Evolutionary conservation across 1,140 invertebrate genomes (phyloP), one percentile per base, ranked within the genome.

Genomic region (Calliopsis andreniformis): DNA sequence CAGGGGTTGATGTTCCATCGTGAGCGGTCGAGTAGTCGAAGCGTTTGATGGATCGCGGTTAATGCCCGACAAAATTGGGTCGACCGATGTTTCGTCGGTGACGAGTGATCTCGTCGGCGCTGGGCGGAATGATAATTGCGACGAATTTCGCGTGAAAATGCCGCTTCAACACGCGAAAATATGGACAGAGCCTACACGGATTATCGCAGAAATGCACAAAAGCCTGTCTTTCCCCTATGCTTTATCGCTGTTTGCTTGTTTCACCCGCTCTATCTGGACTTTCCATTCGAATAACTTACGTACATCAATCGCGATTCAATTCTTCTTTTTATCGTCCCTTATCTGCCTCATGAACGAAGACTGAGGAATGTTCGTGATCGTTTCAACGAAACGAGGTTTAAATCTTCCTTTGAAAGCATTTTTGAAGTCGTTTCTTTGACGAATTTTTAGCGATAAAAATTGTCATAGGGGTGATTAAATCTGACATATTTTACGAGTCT

Each of bases 271-370:
- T 83, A 83, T 82, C 81, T 69, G 58, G 68, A 53, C 47, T 83
- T 83, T 83, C 80, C 68, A 42, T 81, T 49, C 59, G 53, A 62
- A 45, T 73, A 63, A 69, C 68, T 82, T 68, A 73, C 42, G 45
- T 62, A 47, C 10, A 35, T 25, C 64, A 45, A 80, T 81, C 58
- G 58, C 45, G 45, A 43, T 47, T 67, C 62, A 42, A 71, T 78
- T 51, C 47, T 62, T 28, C 16, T 6, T 4, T 12, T 51, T 53
- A 61, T 69, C 69, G 32, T 28, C 43, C 3, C 61, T 69, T 78
- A 82, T 82, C 76, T 59, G 47, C 43, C 20, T 3, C 6, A 23
- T 28, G 32, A 42, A 71, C 28, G 45, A 39, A 51, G 30, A 55
- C 43, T 23, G 12, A 4, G 28, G 28, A n/a, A 18, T 51, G 20